Evolutionary conservation across 2,888 invertebrate genomes (phyloP).

Genomic region (Dynastes hyllus): DNA sequence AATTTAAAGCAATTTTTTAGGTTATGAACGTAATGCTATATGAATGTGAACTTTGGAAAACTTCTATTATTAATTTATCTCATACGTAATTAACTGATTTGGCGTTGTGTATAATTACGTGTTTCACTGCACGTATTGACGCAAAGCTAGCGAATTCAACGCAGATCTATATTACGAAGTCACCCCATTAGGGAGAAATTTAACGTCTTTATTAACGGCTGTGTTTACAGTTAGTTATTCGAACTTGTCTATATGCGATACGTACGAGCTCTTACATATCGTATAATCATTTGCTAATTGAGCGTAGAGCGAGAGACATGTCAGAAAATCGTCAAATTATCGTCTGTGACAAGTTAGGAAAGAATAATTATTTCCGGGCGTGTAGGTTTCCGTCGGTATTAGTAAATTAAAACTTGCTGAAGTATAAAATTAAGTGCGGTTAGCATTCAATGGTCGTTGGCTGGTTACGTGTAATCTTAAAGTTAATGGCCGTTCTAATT

Average conservation of each 20-base stretch:
- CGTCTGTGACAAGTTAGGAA: slow-evolving; percentile 4
- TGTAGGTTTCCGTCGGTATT: not conserved
- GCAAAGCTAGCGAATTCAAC: slow-evolving; percentile 7
- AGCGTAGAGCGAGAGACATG: not conserved
- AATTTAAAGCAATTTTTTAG: too few relatives aligned
- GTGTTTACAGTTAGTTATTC: slow-evolving; percentile 23
- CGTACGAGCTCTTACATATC: not conserved
- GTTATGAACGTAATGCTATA: not conserved
- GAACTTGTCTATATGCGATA: not conserved
- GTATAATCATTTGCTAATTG: not conserved
- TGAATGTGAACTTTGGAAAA: not conserved
- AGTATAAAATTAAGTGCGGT: slow-evolving; percentile 28
- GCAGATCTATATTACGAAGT: slow-evolving; percentile 12
- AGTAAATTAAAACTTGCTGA: slow-evolving; percentile 28
- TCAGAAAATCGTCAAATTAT: slow-evolving; percentile 12
- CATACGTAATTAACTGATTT: not conserved
- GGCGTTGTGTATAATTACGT: slow-evolving; percentile 21
- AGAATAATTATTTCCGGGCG: not conserved
- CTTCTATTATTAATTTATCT: slow-evolving; percentile 19
- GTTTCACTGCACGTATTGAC: slow-evolving; percentile 5
- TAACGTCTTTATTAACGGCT: slow-evolving; percentile 26
- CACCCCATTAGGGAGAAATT: slow-evolving; percentile 29
- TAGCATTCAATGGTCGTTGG: slow-evolving; percentile 2
- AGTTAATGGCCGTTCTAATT: slow-evolving; percentile 23
- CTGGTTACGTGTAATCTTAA: slow-evolving; percentile 10